A percentile compares a stretch with the other conserved stretches of the same genome.
These are phyloP conservation scores for Drosophila tripunctata DNA, from an alignment of 2,888 invertebrate species.

Conservation along the genomic window DNA sequence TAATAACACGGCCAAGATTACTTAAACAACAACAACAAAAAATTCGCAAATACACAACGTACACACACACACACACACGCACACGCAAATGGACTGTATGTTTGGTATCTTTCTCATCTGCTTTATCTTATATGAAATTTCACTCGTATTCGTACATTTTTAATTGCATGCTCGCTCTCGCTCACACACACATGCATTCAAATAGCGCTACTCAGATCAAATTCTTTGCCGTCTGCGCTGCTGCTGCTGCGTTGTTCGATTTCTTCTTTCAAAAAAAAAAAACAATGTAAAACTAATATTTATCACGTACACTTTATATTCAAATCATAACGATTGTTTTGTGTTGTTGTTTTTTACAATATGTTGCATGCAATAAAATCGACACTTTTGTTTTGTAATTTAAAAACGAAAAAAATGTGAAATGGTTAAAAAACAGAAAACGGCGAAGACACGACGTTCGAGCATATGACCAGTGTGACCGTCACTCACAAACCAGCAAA, in stretches of 20 bases:
- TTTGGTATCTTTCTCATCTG: slow-evolving; percentile 66
- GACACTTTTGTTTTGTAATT: slow-evolving; percentile 54
- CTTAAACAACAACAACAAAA: too few relatives aligned
- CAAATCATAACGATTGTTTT: slow-evolving; percentile 59
- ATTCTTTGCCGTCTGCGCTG: slow-evolving; percentile 67
- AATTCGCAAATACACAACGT: slow-evolving; percentile 38
- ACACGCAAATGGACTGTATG: slow-evolving; percentile 21
- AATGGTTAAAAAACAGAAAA: slow-evolving; percentile 60
- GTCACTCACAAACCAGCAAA: slow-evolving; percentile 1
- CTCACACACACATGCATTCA: slow-evolving; percentile 48
- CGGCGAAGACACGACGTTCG: slow-evolving; percentile 56
- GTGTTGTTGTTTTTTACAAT: slow-evolving; percentile 34
- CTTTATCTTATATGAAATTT: slow-evolving; percentile 71
- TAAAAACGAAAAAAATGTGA: slow-evolving; percentile 67
- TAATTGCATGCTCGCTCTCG: slow-evolving; percentile 63
- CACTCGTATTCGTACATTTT: slow-evolving; percentile 61
- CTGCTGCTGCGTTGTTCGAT: slow-evolving; percentile 65
- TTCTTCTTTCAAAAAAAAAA: slow-evolving; percentile 40
- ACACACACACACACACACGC: slow-evolving; percentile 21
- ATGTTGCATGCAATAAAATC: slow-evolving; percentile 59
- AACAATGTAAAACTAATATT: slow-evolving; percentile 31
- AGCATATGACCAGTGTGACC: slow-evolving; percentile 55
- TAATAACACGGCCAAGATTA: slow-evolving; percentile 72
- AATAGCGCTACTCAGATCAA: slow-evolving; percentile 71
- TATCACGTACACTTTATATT: slow-evolving; percentile 58